Evolutionary conservation across 2,888 invertebrate species (phyloP).

Genomic region (Odontocolon sp.): DNA sequence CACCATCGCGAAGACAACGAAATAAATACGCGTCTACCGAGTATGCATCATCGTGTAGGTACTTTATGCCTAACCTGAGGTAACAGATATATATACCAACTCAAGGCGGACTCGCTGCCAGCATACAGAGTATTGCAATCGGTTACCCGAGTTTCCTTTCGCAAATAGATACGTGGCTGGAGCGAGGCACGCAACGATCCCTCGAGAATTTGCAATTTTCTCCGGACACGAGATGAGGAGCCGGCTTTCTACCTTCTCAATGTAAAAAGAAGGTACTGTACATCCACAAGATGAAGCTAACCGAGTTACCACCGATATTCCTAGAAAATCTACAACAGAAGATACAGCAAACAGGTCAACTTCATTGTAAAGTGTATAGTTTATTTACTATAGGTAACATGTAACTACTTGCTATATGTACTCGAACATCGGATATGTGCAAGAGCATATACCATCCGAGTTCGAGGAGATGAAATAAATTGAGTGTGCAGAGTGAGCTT

Average conservation of each 20-base stretch:
- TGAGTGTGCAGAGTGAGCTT: slow-evolving; percentile 54
- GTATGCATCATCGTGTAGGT: slow-evolving; percentile 60
- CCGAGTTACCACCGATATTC: not conserved
- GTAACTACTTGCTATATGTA: slow-evolving; percentile 13
- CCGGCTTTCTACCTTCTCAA: not conserved
- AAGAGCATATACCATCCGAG: slow-evolving; percentile 14
- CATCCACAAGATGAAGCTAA: not conserved
- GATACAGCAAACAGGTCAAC: no score
- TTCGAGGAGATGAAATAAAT: slow-evolving; percentile 58
- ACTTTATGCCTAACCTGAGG: slow-evolving; percentile 60
- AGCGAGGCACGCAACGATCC: slow-evolving; percentile 46
- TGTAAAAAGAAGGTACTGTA: not conserved
- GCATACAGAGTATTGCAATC: slow-evolving; percentile 68
- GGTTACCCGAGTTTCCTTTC: slow-evolving; percentile 47
- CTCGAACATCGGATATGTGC: slow-evolving; percentile 33
- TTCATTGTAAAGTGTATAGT: not conserved
- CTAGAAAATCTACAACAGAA: not conserved
- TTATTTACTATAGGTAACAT: slow-evolving; percentile 6
- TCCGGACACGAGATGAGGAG: slow-evolving; percentile 58
- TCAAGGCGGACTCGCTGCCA: slow-evolving; percentile 28
- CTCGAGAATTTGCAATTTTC: slow-evolving; percentile 71
- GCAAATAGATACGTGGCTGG: not conserved
- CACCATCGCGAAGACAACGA: slow-evolving; percentile 60
- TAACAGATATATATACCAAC: slow-evolving; percentile 15
- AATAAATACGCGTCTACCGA: slow-evolving; percentile 60